A percentile compares a stretch with the other conserved stretches of the same genome.
Evolutionary conservation across 2,113 vertebrate species (phyloP).

Genomic region (Brachyhypopomus gauderio): DNA sequence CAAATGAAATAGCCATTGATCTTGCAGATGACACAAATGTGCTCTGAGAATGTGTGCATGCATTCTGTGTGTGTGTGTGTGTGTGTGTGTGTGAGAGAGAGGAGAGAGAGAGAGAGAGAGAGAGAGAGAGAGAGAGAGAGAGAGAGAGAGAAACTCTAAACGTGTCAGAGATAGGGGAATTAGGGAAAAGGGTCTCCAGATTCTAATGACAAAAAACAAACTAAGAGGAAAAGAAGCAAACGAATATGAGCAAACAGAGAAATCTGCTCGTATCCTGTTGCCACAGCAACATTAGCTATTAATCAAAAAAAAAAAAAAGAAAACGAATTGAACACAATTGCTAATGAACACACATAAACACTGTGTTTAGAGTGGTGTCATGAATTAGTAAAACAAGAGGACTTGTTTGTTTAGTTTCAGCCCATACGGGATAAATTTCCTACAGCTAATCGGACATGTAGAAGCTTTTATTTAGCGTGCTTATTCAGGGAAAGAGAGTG

Average conservation of each 20-base stretch:
- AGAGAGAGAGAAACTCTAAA: too few relatives aligned
- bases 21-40: slow-evolving; percentile 33
- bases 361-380: slow-evolving; percentile 9
- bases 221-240: slow-evolving; percentile 19
- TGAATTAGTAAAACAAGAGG: slow-evolving; percentile 32
- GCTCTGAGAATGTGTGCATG: slow-evolving; percentile 2
- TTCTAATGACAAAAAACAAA: slow-evolving; percentile 29
- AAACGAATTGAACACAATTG: slow-evolving; percentile 27
- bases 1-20: slow-evolving; percentile 47
- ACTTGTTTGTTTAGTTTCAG: slow-evolving; percentile 45
- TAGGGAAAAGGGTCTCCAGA: neutral
- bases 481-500: slow-evolving; percentile 12
- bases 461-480: neutral
- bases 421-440: slow-evolving; percentile 17
- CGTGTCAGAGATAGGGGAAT: neutral
- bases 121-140: too few relatives aligned
- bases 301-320: slow-evolving; percentile 42
- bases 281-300: slow-evolving; percentile 44
- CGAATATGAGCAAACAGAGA: slow-evolving; percentile 23
- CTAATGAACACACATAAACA: slow-evolving; percentile 42
- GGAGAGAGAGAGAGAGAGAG: too few relatives aligned
- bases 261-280: slow-evolving; percentile 6
- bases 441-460: slow-evolving; percentile 38
- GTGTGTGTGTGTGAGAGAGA: slow-evolving; percentile 7
- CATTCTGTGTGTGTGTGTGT: neutral